Conservation (phyloP, 2,797 vertebrate species). For the Tokudaia tokunoshimensis region DNA sequence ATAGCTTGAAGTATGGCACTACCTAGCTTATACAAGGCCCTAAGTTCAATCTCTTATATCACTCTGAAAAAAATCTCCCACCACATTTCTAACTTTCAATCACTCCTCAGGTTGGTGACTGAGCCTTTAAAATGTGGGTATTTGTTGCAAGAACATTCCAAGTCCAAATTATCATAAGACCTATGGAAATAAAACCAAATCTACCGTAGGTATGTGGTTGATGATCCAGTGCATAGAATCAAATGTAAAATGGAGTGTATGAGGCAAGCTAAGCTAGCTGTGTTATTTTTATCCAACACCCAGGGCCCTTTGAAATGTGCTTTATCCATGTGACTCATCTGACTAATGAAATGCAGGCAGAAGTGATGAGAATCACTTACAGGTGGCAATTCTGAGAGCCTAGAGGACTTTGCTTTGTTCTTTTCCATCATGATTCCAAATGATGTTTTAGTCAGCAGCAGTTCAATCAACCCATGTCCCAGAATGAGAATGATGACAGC, state of each 20-base stretch:
- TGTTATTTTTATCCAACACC: not conserved
- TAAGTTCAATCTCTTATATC: not conserved
- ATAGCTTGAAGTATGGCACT: not conserved
- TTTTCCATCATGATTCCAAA: not conserved
- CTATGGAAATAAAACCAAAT: not conserved
- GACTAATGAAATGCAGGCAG: slow-evolving; percentile 5
- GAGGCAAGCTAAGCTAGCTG: not conserved
- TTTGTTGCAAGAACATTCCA: not conserved
- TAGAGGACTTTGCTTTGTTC: not conserved
- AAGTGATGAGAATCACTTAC: slow-evolving; percentile 27
- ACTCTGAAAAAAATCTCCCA: not conserved
- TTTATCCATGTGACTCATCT: not conserved
- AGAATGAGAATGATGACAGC: not conserved
- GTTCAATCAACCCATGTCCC: slow-evolving; percentile 29
- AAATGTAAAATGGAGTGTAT: not conserved
- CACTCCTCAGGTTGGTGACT: not conserved
- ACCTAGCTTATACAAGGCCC: not conserved
- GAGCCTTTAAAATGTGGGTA: not conserved
- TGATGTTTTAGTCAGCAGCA: slow-evolving; percentile 20
- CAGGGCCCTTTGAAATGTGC: not conserved
- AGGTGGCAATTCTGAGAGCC: slow-evolving; percentile 10
- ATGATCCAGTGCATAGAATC: not conserved
- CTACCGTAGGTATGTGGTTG: not conserved
- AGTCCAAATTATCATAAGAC: not conserved
- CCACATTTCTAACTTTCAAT: not conserved